Evolutionary conservation across 1,140 invertebrate species (phyloP), one percentile per base, ranked within the genome.

Genomic region (Caenorhabditis tropicalis): DNA sequence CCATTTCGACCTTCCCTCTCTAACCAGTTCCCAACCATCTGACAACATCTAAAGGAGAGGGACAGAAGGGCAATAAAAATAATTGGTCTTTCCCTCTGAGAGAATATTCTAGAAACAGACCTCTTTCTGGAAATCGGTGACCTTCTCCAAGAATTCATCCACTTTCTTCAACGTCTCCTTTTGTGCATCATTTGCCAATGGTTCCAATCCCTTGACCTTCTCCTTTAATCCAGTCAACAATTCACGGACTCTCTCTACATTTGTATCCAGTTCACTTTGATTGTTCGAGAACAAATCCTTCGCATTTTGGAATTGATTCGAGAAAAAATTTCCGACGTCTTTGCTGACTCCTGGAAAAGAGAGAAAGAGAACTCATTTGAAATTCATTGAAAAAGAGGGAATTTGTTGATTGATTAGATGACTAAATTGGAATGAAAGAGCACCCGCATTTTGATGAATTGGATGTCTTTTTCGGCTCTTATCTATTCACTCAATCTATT

Each of bases 311-410:
- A 84, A 87, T 36, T 82, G 79, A 31, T 58, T 80, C 9, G 48
- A 60, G 85, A 87, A 87, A 86, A 87, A 87, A 65, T 87, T 80
- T n/a, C 86, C 86, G 29, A 87, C 82, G 46, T 87, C 86, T 15
- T 70, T 80, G 16, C 39, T 51, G 43, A 74, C 65, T 43, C 65
- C 65, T 74, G 65, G 1, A 74, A 74, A 16, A 33, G 19, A 60
- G 6, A 33, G 19, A 43, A 6, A 10, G 53, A 56, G 7, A 24
- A n/a, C n/a, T 74, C 36, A 74, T 74, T 43, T 43, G 9, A 24
- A 24, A 74, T 74, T 74, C 36, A 43, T 43, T 74, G 12, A 43
- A 21, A 9, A 19, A 27, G 6, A 19, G 65, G 31, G 2, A 39
- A n/a, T 24, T 74, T 15, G 36, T 74, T 74, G 65, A 74, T 74